A percentile compares a stretch with the other conserved stretches of the same genome.
phyloP scores from a whole-genome alignment of 2,888 invertebrate genomes.

The Ischnura elegans region DNA sequence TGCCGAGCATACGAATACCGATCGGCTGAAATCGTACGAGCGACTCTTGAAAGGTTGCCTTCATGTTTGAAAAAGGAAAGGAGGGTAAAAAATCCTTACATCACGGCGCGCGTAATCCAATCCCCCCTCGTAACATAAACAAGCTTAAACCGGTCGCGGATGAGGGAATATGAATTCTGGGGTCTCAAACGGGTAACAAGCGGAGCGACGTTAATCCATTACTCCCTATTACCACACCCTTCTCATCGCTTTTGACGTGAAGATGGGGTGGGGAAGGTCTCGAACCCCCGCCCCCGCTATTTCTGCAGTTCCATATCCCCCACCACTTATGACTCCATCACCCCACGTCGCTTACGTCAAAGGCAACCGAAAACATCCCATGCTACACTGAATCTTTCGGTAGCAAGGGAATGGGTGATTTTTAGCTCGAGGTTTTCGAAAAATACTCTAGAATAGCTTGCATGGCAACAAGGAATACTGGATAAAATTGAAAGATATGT shows the following conservation, averaged over 20 bases:
- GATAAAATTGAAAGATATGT: no score
- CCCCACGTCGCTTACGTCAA: not conserved
- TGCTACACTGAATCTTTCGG: not conserved
- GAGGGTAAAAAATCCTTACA: conserved; percentile 5
- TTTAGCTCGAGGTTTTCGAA: not conserved
- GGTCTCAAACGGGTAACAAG: not conserved
- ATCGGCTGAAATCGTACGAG: not conserved
- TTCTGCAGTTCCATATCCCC: not conserved
- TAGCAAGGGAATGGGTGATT: not conserved
- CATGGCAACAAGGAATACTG: no score
- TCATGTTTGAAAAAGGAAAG: not conserved
- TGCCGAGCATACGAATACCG: not conserved
- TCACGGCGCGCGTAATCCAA: conserved; percentile 16
- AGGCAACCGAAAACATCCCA: not conserved
- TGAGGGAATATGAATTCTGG: not conserved
- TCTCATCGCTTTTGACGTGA: not conserved
- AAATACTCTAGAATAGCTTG: not conserved
- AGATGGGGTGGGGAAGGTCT: not conserved
- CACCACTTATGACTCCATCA: not conserved
- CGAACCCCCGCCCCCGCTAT: not conserved
- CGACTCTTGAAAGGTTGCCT: not conserved
- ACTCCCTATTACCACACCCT: not conserved
- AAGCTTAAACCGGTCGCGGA: not conserved
- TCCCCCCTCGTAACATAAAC: not conserved
- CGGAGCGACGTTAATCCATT: not conserved